Evolutionary conservation across 2,888 invertebrate genomes (phyloP), one percentile per base, ranked within the genome.

Genomic region (Aporophyla nigra): DNA sequence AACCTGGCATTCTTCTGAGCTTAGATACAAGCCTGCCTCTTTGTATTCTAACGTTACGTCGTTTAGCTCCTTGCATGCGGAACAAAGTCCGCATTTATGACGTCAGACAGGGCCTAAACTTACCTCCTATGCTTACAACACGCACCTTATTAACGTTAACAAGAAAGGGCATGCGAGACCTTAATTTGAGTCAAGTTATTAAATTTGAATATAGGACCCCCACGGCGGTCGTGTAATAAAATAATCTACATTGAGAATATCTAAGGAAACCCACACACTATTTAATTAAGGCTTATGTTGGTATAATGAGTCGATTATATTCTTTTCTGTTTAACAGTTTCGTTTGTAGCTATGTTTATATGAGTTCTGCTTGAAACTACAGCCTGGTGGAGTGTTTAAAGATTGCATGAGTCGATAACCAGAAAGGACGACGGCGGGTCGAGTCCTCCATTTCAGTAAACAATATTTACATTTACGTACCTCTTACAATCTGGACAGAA

Each of bases 81-180:
- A 56, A 73, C 65, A 84, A 84, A 80, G 84, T 81, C 74, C 82
- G 84, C 77, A 87, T 88, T 88, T 78, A 86, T 89, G 80, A 78
- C 79, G 76, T 83, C 78, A 78, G 62, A 69, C 53, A 74, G 73
- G 59, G 67, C 62, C 86, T 76, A 82, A 91, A 91, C 88, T 88
- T 88, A 46, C 43, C 43, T 12, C 43, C 43, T 12, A 88, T 87
- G 83, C 86, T 86, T 77, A 84, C 85, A 86, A 89, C 90, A 91
- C 89, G 87, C 90, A 91, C 89, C 91, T 90, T 91, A 91, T 91
- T 90, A 92, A 90, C 84, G 83, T 78, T 86, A 90, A 87, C 88
- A 89, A 88, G 90, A 79, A 87, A 88, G 88, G 90, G 87, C 82
- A 77, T 82, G 85, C 83, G 84, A 82, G 84, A 86, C 90, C 87